Evolutionary conservation across 2,113 vertebrate genomes (phyloP).

Genomic region (Oreochromis niloticus): DNA sequence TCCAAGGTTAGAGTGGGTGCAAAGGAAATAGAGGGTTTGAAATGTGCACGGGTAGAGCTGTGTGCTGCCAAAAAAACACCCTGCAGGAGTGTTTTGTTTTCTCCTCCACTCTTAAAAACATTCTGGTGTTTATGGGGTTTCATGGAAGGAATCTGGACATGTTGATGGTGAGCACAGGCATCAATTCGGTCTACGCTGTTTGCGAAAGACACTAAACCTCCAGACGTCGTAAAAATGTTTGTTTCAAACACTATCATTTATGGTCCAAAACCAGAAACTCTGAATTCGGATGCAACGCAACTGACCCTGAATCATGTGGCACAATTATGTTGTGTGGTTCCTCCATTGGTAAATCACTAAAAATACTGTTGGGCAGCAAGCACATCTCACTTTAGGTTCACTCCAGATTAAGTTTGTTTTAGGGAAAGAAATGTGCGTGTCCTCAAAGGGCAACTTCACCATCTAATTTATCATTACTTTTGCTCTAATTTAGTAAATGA

Average conservation of each 20-base stretch:
- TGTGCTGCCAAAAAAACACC: slow-evolving; percentile 47
- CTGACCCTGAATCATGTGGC: background rate
- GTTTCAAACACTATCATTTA: slow-evolving; percentile 15
- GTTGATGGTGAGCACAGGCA: background rate
- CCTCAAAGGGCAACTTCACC: background rate
- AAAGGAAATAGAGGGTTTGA: slow-evolving; percentile 56
- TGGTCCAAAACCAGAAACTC: background rate
- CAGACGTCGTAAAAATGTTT: slow-evolving; percentile 4
- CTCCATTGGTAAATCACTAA: background rate
- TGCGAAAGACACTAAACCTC: background rate
- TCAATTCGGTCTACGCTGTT: background rate
- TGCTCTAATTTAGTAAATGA: background rate
- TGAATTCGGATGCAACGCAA: background rate
- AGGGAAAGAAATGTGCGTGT: background rate
- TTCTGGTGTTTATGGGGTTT: slow-evolving; percentile 15
- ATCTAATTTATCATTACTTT: background rate
- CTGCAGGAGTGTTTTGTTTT: slow-evolving; percentile 17
- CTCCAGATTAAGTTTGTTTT: background rate
- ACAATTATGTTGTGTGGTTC: background rate
- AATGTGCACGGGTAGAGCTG: slow-evolving; percentile 39
- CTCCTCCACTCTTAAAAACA: slow-evolving; percentile 18
- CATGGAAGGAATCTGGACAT: background rate
- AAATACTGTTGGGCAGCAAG: background rate
- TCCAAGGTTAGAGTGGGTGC: slow-evolving; percentile 43
- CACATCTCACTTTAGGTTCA: background rate